These are phyloP conservation scores for Papio anubis DNA, from an alignment of 2,113 vertebrate genomes.

Conservation along the genomic window DNA sequence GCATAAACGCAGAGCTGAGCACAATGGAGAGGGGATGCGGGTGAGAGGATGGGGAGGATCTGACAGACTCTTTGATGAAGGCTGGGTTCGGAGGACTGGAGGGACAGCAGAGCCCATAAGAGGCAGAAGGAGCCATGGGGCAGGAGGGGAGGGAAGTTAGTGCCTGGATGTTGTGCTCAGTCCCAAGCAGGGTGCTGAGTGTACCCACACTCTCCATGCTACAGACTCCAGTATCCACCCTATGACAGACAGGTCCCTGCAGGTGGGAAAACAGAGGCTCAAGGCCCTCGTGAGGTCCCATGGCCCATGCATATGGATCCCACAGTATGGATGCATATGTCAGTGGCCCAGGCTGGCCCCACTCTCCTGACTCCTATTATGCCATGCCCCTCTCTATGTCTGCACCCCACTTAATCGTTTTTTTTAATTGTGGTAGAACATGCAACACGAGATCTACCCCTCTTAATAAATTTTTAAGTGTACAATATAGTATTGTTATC, in stretches of 20 bases:
- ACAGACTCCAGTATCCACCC: accelerated
- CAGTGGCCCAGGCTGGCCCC: accelerated
- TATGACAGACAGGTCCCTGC: not conserved
- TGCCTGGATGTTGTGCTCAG: accelerated
- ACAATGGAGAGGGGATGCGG: not conserved
- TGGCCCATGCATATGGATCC: too few relatives aligned
- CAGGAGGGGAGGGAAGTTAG: not conserved
- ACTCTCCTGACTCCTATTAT: not conserved
- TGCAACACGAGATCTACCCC: not conserved
- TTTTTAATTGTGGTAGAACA: not conserved
- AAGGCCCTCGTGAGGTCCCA: not conserved
- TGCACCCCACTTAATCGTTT: not conserved
- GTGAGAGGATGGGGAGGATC: too few relatives aligned
- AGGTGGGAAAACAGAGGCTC: not conserved
- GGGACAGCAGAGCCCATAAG: not conserved
- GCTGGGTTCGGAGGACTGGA: not conserved
- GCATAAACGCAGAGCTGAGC: accelerated
- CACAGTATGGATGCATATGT: accelerated
- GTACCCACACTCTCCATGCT: accelerated
- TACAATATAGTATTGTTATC: not conserved
- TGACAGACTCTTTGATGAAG: accelerated
- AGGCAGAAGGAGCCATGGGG: not conserved
- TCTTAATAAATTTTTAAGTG: not conserved
- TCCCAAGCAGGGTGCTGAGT: not conserved
- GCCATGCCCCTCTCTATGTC: accelerated